phyloP scores from a whole-genome alignment of 2,113 vertebrate species.

The Lipophrys pholis region DNA sequence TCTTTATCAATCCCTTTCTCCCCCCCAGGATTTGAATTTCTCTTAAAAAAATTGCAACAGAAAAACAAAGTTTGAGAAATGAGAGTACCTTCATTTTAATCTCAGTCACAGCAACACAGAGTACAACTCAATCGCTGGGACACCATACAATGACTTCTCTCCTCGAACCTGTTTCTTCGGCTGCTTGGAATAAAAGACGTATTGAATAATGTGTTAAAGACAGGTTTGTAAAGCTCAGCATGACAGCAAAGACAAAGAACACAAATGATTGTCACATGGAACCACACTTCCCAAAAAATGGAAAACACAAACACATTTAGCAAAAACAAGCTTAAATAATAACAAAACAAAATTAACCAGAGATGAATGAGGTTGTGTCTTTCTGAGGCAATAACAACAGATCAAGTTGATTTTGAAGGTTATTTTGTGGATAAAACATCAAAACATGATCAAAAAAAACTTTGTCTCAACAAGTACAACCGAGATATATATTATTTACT shows the following conservation, averaged over 20 bases:
- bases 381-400: neutral
- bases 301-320: neutral
- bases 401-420: neutral
- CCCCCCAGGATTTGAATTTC: neutral
- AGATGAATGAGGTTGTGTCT: neutral
- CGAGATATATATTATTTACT: neutral
- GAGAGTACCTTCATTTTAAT: constrained; percentile 41
- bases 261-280: constrained; percentile 55
- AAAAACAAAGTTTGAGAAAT: neutral
- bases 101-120: constrained; percentile 19
- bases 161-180: neutral
- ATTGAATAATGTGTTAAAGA: neutral
- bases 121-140: too few species aligned
- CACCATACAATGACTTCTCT: too few species aligned
- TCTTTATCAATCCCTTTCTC: constrained; percentile 10
- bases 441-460: too few species aligned
- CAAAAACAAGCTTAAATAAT: neutral
- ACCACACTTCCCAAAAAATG: constrained; percentile 17
- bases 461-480: neutral
- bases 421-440: neutral
- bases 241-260: constrained; percentile 4
- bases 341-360: too few species aligned
- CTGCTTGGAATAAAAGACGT: neutral
- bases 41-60: neutral
- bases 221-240: neutral